A percentile compares a stretch with the other conserved stretches of the same genome.
Evolutionary conservation across 2,888 invertebrate species (phyloP).

Genomic region (Chloromyia formosa): DNA sequence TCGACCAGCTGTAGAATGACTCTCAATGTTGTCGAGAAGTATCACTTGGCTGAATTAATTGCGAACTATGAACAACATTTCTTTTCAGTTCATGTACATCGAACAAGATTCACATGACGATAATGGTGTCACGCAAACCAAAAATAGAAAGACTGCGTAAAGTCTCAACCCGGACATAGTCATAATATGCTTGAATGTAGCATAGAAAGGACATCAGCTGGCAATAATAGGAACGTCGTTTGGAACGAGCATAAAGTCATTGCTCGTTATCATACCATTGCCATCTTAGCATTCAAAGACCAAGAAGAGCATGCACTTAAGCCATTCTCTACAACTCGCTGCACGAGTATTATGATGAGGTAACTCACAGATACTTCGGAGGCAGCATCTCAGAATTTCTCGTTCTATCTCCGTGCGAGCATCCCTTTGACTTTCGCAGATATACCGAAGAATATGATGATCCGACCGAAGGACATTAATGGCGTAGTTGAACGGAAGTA

Average conservation of each 20-base stretch:
- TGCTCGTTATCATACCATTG: slow-evolving; percentile 42
- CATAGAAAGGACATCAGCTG: slow-evolving; percentile 38
- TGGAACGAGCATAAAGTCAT: slow-evolving; percentile 13
- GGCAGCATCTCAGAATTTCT: background rate
- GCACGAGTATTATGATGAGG: slow-evolving; percentile 18
- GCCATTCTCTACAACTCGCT: slow-evolving; percentile 24
- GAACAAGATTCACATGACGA: background rate
- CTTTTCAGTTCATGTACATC: background rate
- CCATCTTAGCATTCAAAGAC: slow-evolving; percentile 29
- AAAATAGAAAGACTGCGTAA: background rate
- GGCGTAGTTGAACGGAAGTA: background rate
- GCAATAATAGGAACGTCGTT: slow-evolving; percentile 24
- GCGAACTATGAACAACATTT: background rate
- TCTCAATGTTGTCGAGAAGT: background rate
- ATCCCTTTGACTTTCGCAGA: background rate
- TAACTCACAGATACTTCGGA: slow-evolving; percentile 1
- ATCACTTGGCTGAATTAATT: slow-evolving; percentile 27
- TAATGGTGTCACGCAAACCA: slow-evolving; percentile 14
- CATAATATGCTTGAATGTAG: background rate
- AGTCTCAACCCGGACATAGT: background rate
- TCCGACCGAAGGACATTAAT: background rate
- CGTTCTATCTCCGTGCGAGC: background rate
- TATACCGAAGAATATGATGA: slow-evolving; percentile 1
- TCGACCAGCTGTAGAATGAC: background rate
- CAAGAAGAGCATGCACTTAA: slow-evolving; percentile 20